These are phyloP conservation scores for Cygnus olor DNA, from an alignment of 2,797 vertebrate genomes.

Conservation along the genomic window DNA sequence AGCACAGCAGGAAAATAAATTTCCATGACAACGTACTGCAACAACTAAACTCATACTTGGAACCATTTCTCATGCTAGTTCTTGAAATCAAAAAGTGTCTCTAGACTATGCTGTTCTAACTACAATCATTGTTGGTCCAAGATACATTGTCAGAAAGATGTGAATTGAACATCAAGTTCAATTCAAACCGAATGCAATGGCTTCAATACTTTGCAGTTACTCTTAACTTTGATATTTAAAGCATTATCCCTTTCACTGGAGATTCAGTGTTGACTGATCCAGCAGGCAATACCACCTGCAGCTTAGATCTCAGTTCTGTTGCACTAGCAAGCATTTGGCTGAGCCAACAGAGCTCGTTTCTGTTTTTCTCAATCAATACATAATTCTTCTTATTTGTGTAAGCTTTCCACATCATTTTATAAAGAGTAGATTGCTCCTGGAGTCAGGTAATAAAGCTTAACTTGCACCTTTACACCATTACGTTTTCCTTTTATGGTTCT, in stretches of 20 bases:
- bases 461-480: neutral
- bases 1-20: neutral
- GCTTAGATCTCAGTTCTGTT: neutral
- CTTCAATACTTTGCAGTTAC: neutral
- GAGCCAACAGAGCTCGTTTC: neutral
- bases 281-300: slow-evolving; percentile 1
- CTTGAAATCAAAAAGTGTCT: neutral
- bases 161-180: neutral
- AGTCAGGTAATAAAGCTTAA: neutral
- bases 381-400: neutral
- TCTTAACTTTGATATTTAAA: neutral
- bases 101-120: neutral
- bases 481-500: neutral
- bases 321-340: neutral
- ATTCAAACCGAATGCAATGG: neutral
- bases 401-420: neutral
- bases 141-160: fast-evolving
- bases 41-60: neutral
- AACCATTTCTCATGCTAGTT: neutral
- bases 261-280: neutral
- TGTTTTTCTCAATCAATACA: neutral
- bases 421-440: neutral
- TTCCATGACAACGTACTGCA: slow-evolving; percentile 34
- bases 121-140: neutral
- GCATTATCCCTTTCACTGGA: neutral